phyloP scores from a whole-genome alignment of 2,113 vertebrate genomes.

The Camelus dromedarius region DNA sequence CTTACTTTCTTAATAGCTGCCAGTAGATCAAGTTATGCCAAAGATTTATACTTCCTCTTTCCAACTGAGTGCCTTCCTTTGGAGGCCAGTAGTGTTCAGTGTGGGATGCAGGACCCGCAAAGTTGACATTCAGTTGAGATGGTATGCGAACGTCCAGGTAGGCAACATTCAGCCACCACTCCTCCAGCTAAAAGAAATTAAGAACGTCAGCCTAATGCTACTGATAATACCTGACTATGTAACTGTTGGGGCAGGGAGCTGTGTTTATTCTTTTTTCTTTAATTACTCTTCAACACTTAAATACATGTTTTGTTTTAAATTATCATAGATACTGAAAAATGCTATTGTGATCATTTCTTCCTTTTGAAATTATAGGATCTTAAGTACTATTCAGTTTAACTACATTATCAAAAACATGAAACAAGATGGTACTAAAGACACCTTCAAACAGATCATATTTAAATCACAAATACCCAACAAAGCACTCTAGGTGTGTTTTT shows the following conservation, averaged over 20 bases:
- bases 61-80: constrained; percentile 91
- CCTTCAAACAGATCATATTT: neutral
- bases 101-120: constrained; percentile 91
- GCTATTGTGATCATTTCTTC: neutral
- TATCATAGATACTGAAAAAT: neutral
- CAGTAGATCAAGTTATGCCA: constrained; percentile 95
- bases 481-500: neutral
- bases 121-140: constrained; percentile 95
- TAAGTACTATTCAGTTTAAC: constrained; percentile 13
- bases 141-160: constrained; percentile 95
- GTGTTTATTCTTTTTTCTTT: neutral
- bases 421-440: neutral
- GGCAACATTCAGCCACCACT: constrained; percentile 96
- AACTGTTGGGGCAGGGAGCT: neutral
- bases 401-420: neutral
- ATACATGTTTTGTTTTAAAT: neutral
- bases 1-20: constrained; percentile 94
- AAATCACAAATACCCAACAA: neutral
- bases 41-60: constrained; percentile 90
- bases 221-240: neutral
- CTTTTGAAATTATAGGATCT: neutral
- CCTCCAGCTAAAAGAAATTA: constrained; percentile 92
- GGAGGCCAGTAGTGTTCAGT: constrained; percentile 96
- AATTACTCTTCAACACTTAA: neutral
- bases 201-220: neutral